Base-by-base conservation (phyloP, 2,797 vertebrate genomes). In the Syndactyla subalaris region DNA sequence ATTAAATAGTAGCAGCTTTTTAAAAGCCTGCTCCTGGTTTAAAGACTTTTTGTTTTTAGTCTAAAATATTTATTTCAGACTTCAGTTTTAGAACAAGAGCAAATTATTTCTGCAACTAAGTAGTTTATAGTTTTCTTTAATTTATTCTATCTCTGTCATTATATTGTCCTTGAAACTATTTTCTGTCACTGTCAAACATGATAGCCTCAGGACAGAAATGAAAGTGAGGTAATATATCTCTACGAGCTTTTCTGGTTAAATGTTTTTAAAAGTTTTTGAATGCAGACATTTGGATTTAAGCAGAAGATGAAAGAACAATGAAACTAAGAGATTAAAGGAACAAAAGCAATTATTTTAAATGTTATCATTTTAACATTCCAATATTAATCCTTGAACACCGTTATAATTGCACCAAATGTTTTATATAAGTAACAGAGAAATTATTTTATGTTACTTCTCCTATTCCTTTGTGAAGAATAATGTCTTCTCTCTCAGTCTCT, bases 101-200 rank as follows among this genome's bases (percentile, higher is more conserved):
- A 76, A 93, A 59, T 51, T 82, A 75, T 89, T 88, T 92, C 78
- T 93, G 45, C 46, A 51, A 77, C 77, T 84, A 85, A 85, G 87
- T 82, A 91, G 24, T 81, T 95, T 68, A 83, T 62, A 66, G 38
- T 75, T n/a, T 54, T 18, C 38, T 94, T 91, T 93, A 91, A 96
- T 94, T 92, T 96, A 91, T 96, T 95, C 71, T 14, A 41, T 89
- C 26, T 86, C 54, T 85, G 58, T 89, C 58, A 73, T 91, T 92
- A 89, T 80, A 45, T 85, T 87, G 83, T 71, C 93, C 91, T 96
- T 96, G 88, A 95, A 95, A 95, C 83, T 95, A 67, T 93, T 96
- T 97, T 97, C 86, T 87, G 81, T 87, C 74, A 30, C 67, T 92
- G 58, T 88, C 86, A 78, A 91, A 82, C 43, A 82, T 2, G 23